These are phyloP conservation scores for Onthophagus taurus DNA, from an alignment of 1,140 invertebrate species.

Conservation along the genomic window DNA sequence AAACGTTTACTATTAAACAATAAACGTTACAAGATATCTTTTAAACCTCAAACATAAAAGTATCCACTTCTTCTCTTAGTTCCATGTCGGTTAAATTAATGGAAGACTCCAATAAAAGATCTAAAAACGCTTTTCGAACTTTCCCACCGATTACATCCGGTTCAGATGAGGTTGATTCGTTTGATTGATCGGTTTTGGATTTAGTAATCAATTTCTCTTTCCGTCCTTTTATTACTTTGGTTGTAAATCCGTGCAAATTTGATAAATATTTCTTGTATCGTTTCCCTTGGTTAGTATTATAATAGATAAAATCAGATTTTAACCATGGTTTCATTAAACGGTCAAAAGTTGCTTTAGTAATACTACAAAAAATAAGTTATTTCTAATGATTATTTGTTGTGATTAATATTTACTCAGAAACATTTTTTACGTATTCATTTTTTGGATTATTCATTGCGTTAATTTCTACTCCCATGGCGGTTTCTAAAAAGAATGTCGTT, in stretches of 20 bases:
- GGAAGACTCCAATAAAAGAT: constrained; percentile 56
- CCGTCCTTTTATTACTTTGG: constrained; percentile 43
- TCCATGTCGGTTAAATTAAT: constrained; percentile 49
- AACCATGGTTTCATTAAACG: neutral
- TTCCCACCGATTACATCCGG: constrained; percentile 41
- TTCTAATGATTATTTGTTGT: too few relatives aligned
- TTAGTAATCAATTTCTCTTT: constrained; percentile 25
- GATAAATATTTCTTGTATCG: neutral
- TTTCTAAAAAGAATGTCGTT: constrained; percentile 1
- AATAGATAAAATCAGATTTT: neutral
- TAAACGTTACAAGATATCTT: too few relatives aligned
- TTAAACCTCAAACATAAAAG: constrained; percentile 73
- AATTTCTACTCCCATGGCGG: constrained; percentile 3
- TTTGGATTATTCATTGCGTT: constrained; percentile 2
- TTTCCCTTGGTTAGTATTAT: neutral
- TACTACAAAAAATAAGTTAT: too few relatives aligned
- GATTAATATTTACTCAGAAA: constrained; percentile 1
- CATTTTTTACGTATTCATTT: constrained; percentile 3
- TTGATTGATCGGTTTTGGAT: constrained; percentile 24
- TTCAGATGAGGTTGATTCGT: constrained; percentile 12
- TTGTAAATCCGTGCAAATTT: constrained; percentile 56
- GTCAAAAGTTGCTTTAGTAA: neutral
- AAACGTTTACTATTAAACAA: constrained; percentile 23
- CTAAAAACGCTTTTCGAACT: constrained; percentile 62
- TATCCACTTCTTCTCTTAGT: constrained; percentile 62